Evolutionary conservation across 1,140 invertebrate genomes (phyloP).

Genomic region (Drosophila miranda): DNA sequence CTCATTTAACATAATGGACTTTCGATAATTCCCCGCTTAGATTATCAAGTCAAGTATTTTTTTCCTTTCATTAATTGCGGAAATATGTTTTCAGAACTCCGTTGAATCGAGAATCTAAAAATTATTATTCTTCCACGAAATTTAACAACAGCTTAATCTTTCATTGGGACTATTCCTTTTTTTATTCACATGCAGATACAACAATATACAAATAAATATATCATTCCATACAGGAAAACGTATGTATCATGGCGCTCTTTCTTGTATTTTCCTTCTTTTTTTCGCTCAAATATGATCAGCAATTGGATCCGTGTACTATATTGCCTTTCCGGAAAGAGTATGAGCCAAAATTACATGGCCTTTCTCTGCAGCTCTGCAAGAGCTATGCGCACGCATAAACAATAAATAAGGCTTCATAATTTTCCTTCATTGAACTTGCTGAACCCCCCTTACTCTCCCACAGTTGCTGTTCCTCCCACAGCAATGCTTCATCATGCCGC

Average conservation of each 20-base stretch:
- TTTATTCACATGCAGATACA: too few species aligned
- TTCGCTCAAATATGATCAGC: background rate
- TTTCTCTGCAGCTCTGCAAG: constrained; percentile 25
- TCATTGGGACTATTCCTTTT: too few species aligned
- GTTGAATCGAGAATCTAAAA: too few species aligned
- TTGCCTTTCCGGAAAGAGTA: background rate
- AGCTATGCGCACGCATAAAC: constrained; percentile 80
- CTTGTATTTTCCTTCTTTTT: background rate
- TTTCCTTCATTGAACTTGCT: constrained; percentile 76
- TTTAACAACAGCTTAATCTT: too few species aligned
- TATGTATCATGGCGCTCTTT: background rate
- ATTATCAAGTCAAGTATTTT: too few species aligned
- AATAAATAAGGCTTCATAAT: constrained; percentile 81
- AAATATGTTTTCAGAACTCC: too few species aligned
- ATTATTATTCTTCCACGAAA: too few species aligned
- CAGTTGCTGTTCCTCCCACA: constrained; percentile 1
- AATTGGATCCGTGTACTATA: background rate
- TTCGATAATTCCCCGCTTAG: too few species aligned
- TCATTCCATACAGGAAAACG: background rate
- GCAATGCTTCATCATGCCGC: constrained; percentile 50
- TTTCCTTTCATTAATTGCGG: too few species aligned
- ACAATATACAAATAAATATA: too few species aligned
- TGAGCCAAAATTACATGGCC: constrained; percentile 52
- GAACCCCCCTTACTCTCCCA: constrained; percentile 7
- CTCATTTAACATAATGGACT: too few species aligned